Base-by-base conservation (phyloP, 2,797 vertebrate genomes). In the Limosa lapponica region DNA sequence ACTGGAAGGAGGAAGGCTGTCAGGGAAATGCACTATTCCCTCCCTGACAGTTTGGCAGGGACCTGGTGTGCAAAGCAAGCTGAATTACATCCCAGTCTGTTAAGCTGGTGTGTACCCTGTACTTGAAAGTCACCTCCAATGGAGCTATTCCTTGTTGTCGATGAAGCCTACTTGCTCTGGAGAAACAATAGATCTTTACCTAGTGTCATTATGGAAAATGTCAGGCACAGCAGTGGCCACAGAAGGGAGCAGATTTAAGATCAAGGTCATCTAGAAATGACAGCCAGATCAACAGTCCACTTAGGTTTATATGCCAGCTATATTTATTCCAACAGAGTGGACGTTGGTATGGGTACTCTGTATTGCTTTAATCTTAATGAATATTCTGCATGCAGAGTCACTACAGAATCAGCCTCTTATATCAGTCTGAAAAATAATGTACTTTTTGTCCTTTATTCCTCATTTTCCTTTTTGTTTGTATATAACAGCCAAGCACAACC, bases 151-250 rank as follows among this genome's bases (percentile, higher is more conserved):
- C 30, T 88, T 2, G 3, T 43, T 85, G 79, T 36, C 6, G 8
- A 59, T 49, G 58, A 90, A 95, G 32, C 39, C 54, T 72, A 28
- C 66, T 94, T 83, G 32, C 59, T 95, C 87, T 79, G 43, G 52
- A 91, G 75, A 93, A 96, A 95, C 77, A 80, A 91, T 82, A 94
- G 80, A 94, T 95, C 90, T 96, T 91, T 86, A 90, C 77, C 66
- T 61, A 54, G 39, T 44, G 73, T 91, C 92, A 93, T 83, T 91
- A 72, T 22, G 36, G 87, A 96, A 96, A 96, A 96, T 91, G 75
- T 96, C 91, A 96, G 82, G 69, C 93, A 88, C 66, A 87, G 66
- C 43, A 91, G 79, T 82, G 70, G 64, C 75, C 82, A 84, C 55
- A 79, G 73, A 88, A 89, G 66, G 39, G 80, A 95, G 41, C 66